Percentiles rank a stretch among this genome's conserved stretches.
These are phyloP conservation scores for Squalus acanthias DNA, from an alignment of 2,797 vertebrate genomes.

Conservation along the genomic window DNA sequence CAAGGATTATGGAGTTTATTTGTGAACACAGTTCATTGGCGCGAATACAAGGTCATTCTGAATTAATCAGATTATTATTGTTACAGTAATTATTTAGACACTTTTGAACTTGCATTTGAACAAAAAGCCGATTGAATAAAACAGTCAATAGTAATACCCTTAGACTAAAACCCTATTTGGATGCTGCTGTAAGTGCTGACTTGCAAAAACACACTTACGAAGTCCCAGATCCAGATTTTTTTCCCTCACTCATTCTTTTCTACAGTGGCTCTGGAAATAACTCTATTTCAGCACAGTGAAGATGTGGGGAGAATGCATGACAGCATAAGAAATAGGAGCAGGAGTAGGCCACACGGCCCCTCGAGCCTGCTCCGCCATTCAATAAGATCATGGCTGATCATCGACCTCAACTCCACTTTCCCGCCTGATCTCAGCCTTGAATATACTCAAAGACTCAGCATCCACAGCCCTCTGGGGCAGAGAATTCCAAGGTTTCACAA, in stretches of 20 bases:
- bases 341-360: too few species aligned
- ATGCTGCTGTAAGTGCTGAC: background rate
- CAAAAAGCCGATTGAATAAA: background rate
- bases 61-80: background rate
- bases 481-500: too few species aligned
- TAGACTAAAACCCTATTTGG: background rate
- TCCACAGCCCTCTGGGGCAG: too few species aligned
- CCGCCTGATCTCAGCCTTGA: too few species aligned
- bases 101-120: background rate
- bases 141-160: background rate
- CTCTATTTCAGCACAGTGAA: too few species aligned
- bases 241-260: background rate
- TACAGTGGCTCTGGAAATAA: background rate
- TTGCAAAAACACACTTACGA: background rate
- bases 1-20: background rate
- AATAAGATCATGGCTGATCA: too few species aligned
- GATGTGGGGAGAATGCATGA: background rate
- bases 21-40: background rate
- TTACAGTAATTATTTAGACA: background rate
- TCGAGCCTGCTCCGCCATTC: too few species aligned
- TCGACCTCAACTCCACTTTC: too few species aligned
- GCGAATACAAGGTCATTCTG: background rate
- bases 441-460: too few species aligned
- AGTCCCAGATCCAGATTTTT: background rate
- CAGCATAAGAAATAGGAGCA: too few species aligned